Conservation (phyloP, 53 echinoderm and acorn worm species). For the Holothuria leucospilota region DNA sequence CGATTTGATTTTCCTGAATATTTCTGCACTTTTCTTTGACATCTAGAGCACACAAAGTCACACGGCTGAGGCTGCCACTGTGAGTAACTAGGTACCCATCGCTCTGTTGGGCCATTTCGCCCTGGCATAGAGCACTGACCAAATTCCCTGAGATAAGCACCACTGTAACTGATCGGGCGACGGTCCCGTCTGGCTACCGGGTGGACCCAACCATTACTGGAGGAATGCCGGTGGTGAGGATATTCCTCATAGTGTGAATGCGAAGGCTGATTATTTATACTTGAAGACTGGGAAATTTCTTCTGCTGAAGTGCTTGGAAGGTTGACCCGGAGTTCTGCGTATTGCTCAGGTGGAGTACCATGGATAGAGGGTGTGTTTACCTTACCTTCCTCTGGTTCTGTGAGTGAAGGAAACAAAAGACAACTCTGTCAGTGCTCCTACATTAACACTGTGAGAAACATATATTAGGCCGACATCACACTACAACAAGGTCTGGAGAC, state of each 20-base stretch:
- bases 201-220: slow-evolving; percentile 36
- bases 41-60: slow-evolving; percentile 79
- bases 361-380: slow-evolving; percentile 3
- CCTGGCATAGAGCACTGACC: slow-evolving; percentile 26
- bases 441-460: no score
- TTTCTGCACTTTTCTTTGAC: slow-evolving; percentile 74
- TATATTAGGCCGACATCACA: no score
- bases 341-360: slow-evolving; percentile 30
- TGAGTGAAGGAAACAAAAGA: not conserved
- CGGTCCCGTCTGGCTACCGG: slow-evolving; percentile 18
- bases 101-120: slow-evolving; percentile 23
- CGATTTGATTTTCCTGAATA: slow-evolving; percentile 35
- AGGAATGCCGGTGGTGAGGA: slow-evolving; percentile 33
- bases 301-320: slow-evolving; percentile 36
- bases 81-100: slow-evolving; percentile 26
- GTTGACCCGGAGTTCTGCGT: slow-evolving; percentile 40
- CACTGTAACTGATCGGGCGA: slow-evolving; percentile 40
- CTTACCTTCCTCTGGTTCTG: slow-evolving; percentile 46
- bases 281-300: slow-evolving; percentile 12
- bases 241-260: slow-evolving; percentile 31
- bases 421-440: no score
- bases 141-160: slow-evolving; percentile 35
- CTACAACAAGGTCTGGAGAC: no score
- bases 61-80: slow-evolving; percentile 49
- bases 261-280: not conserved